These are phyloP conservation scores for Lasioglossum leucozonium DNA, from an alignment of 2,888 invertebrate genomes.

Conservation along the genomic window DNA sequence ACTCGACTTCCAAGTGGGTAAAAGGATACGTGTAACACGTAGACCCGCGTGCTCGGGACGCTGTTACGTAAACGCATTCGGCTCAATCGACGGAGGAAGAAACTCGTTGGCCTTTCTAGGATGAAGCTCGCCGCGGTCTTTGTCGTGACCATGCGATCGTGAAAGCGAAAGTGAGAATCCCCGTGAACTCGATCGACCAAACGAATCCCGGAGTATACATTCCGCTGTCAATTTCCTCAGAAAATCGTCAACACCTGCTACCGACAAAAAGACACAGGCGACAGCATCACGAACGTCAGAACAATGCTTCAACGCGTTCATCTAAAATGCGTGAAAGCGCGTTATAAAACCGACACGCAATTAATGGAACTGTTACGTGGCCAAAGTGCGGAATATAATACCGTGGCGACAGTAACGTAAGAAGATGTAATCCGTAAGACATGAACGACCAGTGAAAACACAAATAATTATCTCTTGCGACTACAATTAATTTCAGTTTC, in stretches of 20 bases:
- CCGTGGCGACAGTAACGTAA: neutral
- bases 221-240: neutral
- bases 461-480: neutral
- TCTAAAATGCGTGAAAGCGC: slow-evolving; percentile 30
- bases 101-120: slow-evolving; percentile 29
- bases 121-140: slow-evolving; percentile 17
- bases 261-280: neutral
- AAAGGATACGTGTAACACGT: slow-evolving; percentile 38
- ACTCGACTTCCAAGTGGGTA: neutral
- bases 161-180: slow-evolving; percentile 41
- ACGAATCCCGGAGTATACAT: neutral
- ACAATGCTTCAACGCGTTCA: neutral
- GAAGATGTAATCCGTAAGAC: neutral
- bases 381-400: neutral
- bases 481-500: neutral
- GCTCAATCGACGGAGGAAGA: slow-evolving; percentile 28
- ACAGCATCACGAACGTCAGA: neutral
- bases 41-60: neutral
- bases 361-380: slow-evolving; percentile 23
- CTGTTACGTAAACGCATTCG: slow-evolving; percentile 43
- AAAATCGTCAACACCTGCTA: neutral
- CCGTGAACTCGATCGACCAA: slow-evolving; percentile 11
- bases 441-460: neutral
- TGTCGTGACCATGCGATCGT: slow-evolving; percentile 35
- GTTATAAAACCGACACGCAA: neutral